phyloP scores from a whole-genome alignment of 2,888 invertebrate genomes.

The Stenotaenia linearis region DNA sequence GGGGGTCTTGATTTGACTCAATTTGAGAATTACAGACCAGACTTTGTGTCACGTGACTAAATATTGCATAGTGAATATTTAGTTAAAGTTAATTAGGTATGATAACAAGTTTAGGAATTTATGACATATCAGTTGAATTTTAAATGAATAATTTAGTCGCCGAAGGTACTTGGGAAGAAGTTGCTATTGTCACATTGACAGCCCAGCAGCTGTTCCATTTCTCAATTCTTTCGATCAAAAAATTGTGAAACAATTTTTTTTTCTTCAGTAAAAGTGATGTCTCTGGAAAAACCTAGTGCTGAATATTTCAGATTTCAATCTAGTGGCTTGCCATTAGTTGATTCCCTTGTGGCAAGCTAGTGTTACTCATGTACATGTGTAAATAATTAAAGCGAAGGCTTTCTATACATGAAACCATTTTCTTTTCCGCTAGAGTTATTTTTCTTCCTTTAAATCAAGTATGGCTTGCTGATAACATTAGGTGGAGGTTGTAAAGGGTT shows the following conservation, averaged over 20 bases:
- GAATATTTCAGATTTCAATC: conserved; percentile 9
- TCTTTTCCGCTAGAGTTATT: too few relatives aligned
- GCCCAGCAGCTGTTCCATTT: neutral
- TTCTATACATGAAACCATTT: too few relatives aligned
- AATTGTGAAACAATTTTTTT: neutral
- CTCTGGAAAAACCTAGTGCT: neutral
- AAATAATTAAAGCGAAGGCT: neutral
- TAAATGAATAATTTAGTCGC: neutral
- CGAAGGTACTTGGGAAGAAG: neutral
- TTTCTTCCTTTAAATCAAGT: neutral
- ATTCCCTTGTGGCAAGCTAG: neutral
- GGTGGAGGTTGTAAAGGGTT: neutral
- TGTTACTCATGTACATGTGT: neutral
- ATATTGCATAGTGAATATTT: too few relatives aligned
- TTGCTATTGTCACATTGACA: neutral
- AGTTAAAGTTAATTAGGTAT: too few relatives aligned
- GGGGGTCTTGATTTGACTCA: too few relatives aligned
- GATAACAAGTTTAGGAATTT: too few relatives aligned
- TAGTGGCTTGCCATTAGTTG: neutral
- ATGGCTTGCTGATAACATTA: neutral
- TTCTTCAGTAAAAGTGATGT: neutral
- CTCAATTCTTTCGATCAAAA: neutral
- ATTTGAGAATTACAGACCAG: too few relatives aligned
- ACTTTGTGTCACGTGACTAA: too few relatives aligned
- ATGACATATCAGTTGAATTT: neutral